Evolutionary conservation across 2,888 invertebrate species (phyloP).

Genomic region (Clunio marinus): DNA sequence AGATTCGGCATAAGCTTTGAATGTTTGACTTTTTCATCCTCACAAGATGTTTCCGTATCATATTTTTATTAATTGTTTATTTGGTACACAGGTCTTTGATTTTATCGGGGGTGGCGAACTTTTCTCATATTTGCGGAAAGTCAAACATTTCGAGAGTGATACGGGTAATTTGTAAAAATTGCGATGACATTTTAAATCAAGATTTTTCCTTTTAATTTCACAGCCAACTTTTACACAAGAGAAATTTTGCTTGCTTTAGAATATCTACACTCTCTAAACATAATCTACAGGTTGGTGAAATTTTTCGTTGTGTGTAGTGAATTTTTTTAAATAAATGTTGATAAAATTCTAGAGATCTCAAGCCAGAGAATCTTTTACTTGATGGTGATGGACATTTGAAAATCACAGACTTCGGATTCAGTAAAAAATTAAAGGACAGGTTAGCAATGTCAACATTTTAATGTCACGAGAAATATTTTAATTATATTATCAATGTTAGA

Average conservation of each 20-base stretch:
- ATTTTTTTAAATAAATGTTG: not conserved
- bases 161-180: constrained; percentile 55
- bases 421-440: constrained; percentile 88
- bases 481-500: no score
- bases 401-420: constrained; percentile 97
- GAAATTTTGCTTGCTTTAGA: constrained; percentile 93
- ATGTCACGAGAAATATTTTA: no score
- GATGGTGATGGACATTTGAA: constrained; percentile 93
- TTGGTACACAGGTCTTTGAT: constrained; percentile 73
- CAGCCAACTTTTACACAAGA: constrained; percentile 86
- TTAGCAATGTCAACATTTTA: no score
- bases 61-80: no score
- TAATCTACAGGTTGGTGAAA: constrained; percentile 62
- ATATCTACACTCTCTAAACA: constrained; percentile 83
- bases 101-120: constrained; percentile 96
- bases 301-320: not conserved
- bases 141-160: constrained; percentile 81
- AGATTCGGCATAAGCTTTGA: no score
- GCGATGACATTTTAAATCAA: not conserved
- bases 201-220: not conserved
- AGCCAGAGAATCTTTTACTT: constrained; percentile 90
- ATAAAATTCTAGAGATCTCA: constrained; percentile 59
- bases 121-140: constrained; percentile 90
- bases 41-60: no score
- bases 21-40: no score